Conservation (phyloP, 2,113 vertebrate genomes). For the Rhabdomys dilectus region DNA sequence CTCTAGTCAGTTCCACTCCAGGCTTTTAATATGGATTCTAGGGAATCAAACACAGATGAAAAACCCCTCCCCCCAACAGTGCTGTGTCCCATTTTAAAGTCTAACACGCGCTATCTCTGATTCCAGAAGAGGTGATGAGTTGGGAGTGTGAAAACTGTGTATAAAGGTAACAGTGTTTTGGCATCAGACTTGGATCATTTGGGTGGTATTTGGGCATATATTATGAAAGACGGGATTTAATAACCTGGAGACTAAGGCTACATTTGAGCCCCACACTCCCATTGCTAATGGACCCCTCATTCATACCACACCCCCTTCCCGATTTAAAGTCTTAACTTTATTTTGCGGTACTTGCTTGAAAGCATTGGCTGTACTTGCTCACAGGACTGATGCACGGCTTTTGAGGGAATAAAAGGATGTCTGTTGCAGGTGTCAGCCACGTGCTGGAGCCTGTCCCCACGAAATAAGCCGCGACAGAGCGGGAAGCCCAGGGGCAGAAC, state of each 20-base stretch:
- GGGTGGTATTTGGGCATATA: background rate
- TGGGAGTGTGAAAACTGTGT: background rate
- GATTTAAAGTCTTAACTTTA: background rate
- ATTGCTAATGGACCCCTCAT: background rate
- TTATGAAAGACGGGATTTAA: background rate
- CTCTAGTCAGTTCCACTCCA: background rate
- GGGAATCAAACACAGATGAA: background rate
- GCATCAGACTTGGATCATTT: background rate
- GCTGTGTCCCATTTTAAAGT: background rate
- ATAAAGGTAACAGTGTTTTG: conserved; percentile 1
- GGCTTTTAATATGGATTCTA: no score
- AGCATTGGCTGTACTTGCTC: no score
- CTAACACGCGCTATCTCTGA: background rate
- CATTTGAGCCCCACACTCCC: background rate
- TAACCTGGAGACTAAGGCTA: background rate
- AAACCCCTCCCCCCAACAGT: background rate
- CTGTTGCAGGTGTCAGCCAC: background rate
- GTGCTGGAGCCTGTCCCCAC: background rate
- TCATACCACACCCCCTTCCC: no score
- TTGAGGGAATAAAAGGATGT: conserved; percentile 37
- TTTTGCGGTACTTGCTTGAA: background rate
- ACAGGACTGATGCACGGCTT: background rate
- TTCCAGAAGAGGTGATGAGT: background rate
- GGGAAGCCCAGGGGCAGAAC: background rate
- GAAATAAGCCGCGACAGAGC: conserved; percentile 32